Evolutionary conservation across 1,140 invertebrate genomes (phyloP), one percentile per base, ranked within the genome.

Genomic region (Homarus americanus): DNA sequence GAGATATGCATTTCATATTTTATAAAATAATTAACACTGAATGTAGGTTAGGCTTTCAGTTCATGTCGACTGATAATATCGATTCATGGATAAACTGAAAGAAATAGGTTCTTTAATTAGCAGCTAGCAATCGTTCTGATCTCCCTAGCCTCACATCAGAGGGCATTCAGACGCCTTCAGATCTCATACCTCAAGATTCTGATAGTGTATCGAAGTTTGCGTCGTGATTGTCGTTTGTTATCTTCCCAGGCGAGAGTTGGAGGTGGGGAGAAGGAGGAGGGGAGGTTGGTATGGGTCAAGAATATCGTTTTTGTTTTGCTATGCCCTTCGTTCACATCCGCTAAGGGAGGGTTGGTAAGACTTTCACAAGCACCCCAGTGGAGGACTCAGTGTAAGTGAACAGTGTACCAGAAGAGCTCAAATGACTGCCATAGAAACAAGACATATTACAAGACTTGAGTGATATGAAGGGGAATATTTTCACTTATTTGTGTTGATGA

Each of bases 161-260:
- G 63, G 24, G n/a, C 63, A 69, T 69, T 69, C 63, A 69, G 63
- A 69, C 12, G 63, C 63, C 28, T 28, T 32, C 63, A 69, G 24
- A 28, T 69, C n/a, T 69, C 63, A 32, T 69, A 32, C 63, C 4
- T 69, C 63, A 69, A 69, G 63, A 69, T 32, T 69, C 63, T 69
- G 63, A 69, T 69, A 69, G 63, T 69, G 63, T 69, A 69, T 69
- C 63, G 28, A 28, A 69, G 7, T 58, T 58, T 9, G 53, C 53
- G 53, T 58, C 53, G 53, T 58, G 63, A 69, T 69, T 69, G n/a
- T 28, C n/a, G 63, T 28, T 0, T 69, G 63, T 69, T 69, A 69
- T 5, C 63, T 15, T n/a, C 4, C 5, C 28, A 32, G n/a, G 28
- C 63, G 63, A 69, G 63, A 32, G 63, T 24, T 69, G 9, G 63